A percentile compares a stretch with the other conserved stretches of the same genome.
These are phyloP conservation scores for Luehdorfia chinensis DNA, from an alignment of 1,140 invertebrate genomes.

Conservation along the genomic window DNA sequence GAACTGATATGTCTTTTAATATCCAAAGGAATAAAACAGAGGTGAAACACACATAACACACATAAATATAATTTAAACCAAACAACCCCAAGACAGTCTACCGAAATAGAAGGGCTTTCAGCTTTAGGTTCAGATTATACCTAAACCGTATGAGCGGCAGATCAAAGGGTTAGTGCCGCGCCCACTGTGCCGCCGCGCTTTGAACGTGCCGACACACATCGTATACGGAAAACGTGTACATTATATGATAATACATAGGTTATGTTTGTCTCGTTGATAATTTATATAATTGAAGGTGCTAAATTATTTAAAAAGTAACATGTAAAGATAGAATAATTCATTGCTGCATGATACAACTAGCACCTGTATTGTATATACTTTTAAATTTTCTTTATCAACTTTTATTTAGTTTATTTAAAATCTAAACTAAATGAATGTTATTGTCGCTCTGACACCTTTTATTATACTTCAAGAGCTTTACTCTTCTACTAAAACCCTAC, in stretches of 20 bases:
- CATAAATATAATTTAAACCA: constrained; percentile 24
- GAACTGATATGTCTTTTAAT: no score
- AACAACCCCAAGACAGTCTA: constrained; percentile 27
- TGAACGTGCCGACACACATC: constrained; percentile 25
- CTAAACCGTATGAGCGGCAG: constrained; percentile 27
- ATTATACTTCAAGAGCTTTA: no score
- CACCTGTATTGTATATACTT: no score
- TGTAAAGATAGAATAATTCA: no score
- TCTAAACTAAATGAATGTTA: no score
- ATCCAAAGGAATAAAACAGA: constrained; percentile 2
- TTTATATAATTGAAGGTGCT: constrained; percentile 8
- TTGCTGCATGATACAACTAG: no score
- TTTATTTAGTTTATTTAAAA: no score
- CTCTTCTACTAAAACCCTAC: no score
- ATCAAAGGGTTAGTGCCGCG: constrained; percentile 26
- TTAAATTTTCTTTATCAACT: no score
- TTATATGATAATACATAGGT: constrained; percentile 15
- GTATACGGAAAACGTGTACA: constrained; percentile 13
- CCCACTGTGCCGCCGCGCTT: constrained; percentile 19
- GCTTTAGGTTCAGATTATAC: constrained; percentile 32
- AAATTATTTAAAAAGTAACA: no score
- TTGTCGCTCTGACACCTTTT: no score
- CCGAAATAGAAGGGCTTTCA: constrained; percentile 30
- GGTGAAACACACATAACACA: not conserved
- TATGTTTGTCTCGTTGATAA: constrained; percentile 3